Conservation (phyloP, 2,797 vertebrate genomes). For the Phrynocephalus guinanensis region DNA sequence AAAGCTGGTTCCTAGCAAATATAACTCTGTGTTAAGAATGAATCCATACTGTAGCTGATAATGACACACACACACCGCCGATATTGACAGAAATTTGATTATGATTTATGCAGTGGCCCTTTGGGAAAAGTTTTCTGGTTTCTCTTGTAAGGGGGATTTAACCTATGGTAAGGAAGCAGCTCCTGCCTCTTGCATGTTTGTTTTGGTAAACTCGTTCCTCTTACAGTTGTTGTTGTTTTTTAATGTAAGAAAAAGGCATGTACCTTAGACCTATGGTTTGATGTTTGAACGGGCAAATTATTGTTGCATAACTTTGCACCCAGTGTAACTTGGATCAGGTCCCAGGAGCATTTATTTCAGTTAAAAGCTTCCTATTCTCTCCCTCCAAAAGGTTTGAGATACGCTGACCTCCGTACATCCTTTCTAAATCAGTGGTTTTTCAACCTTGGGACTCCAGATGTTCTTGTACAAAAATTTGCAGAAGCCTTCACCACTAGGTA, state of each 20-base stretch:
- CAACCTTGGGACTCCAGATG: no score
- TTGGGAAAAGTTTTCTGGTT: background rate
- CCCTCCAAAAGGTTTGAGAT: no score
- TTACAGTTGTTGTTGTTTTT: background rate
- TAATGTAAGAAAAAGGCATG: background rate
- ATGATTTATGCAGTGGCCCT: background rate
- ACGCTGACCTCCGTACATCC: no score
- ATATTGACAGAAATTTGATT: constrained; percentile 7
- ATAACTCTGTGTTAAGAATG: background rate
- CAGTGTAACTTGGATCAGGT: no score
- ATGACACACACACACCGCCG: background rate
- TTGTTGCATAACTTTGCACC: background rate
- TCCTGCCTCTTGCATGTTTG: background rate
- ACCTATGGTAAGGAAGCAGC: background rate
- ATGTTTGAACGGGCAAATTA: background rate
- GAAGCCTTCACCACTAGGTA: no score
- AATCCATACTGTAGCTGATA: background rate
- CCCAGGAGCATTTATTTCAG: no score
- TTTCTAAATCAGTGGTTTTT: no score
- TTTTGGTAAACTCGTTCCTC: background rate
- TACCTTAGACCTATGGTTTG: background rate
- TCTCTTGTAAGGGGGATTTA: background rate
- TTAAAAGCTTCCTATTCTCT: no score
- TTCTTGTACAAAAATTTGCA: no score
- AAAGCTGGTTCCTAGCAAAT: constrained; percentile 5